phyloP scores from a whole-genome alignment of 2,888 invertebrate genomes.

The Himalopsyche tibetana region DNA sequence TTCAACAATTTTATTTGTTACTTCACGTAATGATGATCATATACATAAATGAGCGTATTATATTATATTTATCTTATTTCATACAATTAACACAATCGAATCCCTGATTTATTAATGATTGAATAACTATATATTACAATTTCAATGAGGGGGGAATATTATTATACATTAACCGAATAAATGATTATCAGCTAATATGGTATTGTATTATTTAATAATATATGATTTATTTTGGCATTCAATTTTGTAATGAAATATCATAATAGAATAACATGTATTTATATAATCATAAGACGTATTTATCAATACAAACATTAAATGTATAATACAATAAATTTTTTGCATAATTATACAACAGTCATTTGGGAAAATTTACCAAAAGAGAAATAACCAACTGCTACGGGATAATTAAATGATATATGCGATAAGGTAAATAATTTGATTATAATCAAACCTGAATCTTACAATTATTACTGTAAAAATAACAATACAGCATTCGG shows the following conservation, averaged over 20 bases:
- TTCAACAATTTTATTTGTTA: constrained; percentile 62
- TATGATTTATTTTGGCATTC: constrained; percentile 53
- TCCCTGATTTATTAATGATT: constrained; percentile 62
- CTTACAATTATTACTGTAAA: no score
- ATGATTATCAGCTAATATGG: constrained; percentile 39
- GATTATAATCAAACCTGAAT: no score
- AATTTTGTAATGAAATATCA: constrained; percentile 39
- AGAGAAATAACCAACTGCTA: no score
- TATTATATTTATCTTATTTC: constrained; percentile 43
- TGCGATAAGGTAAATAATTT: background rate
- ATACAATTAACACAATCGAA: constrained; percentile 45
- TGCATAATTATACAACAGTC: constrained; percentile 8
- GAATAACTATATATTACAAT: constrained; percentile 53
- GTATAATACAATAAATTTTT: background rate
- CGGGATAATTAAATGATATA: background rate
- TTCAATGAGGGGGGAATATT: constrained; percentile 42
- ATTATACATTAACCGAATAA: constrained; percentile 42
- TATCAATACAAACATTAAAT: constrained; percentile 50
- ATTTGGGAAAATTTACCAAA: no score
- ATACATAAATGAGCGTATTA: constrained; percentile 62
- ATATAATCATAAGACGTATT: constrained; percentile 56
- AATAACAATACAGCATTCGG: no score
- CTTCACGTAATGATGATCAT: constrained; percentile 57
- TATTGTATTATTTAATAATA: constrained; percentile 6
- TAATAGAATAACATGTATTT: constrained; percentile 51